Percentiles rank a stretch among this genome's conserved stretches.
These are phyloP conservation scores for Heterotilapia buettikoferi DNA, from an alignment of 2,113 vertebrate species.

Conservation along the genomic window DNA sequence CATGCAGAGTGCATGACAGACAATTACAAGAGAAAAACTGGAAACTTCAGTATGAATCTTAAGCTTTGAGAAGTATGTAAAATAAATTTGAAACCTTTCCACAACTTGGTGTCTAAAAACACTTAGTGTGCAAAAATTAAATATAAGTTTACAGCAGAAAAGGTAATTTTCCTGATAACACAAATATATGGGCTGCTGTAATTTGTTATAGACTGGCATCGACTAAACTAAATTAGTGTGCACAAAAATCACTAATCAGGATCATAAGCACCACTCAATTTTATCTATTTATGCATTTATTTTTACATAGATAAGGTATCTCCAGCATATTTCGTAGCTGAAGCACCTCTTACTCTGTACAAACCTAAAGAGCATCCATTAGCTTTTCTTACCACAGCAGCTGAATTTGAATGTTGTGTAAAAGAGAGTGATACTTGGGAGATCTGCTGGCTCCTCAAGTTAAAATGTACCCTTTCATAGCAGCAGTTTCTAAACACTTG, in stretches of 20 bases:
- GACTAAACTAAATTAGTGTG: not conserved
- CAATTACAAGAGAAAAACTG: not conserved
- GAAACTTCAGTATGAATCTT: not conserved
- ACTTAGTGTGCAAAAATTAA: not conserved
- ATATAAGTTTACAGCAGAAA: not conserved
- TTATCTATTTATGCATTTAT: not conserved
- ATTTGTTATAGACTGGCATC: not conserved
- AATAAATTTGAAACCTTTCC: not conserved
- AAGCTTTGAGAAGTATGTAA: not conserved
- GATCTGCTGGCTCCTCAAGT: not conserved
- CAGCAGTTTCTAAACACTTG: not conserved
- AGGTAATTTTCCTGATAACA: not conserved
- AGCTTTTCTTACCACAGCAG: not conserved
- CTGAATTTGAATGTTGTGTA: not conserved
- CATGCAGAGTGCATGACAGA: not conserved
- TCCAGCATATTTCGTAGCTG: not conserved
- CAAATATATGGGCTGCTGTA: not conserved
- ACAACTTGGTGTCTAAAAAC: not conserved
- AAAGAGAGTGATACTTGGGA: not conserved
- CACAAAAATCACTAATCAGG: not conserved
- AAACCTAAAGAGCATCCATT: not conserved
- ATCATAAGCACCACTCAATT: not conserved
- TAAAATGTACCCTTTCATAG: not conserved
- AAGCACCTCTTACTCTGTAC: not conserved
- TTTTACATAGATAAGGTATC: not conserved